Base-by-base conservation (phyloP, 2,888 invertebrate genomes). In the Dasysyrphus tricinctus region DNA sequence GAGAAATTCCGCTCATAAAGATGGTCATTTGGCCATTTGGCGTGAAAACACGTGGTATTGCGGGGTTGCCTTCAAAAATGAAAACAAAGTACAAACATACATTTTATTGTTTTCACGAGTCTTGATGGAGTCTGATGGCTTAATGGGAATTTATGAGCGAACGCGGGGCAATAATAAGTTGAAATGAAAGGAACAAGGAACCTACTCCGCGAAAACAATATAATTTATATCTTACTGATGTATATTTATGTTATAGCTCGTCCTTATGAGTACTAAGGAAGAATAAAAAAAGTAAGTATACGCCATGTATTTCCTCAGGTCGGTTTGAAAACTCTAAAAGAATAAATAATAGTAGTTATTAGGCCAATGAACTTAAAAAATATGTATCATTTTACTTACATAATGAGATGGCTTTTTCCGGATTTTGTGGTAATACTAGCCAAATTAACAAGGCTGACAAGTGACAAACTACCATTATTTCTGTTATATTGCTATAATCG, bases 91-190 rank as follows among this genome's bases (percentile, higher is more conserved):
- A 34, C 39, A 61, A 61, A 24, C 63, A 19, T 44, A 63, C 19
- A 44, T 57, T 51, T 59, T 69, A 42, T n/a, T 42, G n/a, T 47
- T 44, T 70, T 56, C 5, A 47, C 34, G 9, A 51, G 80, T 80
- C 59, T 61, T 61, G 3, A 24, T 24, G 56, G 42, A 80, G 59
- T 59, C 42, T 47, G 61, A 44, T 24, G 24, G 24, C 56, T 81
- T 42, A 73, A 77, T 73, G 77, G 49, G 49, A 57, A 74, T 81
- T 80, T 81, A 85, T 74, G 81, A 70, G 37, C 74, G 77, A 77
- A 74, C 51, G 69, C 51, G 37, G 70, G 44, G 73, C 63, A 74
- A 81, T 85, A 78, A 85, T 81, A 81, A 85, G 54, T 80, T 69
- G 6, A 56, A 63, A 63, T 65, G 24, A 6, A 8, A n/a, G 57